These are phyloP conservation scores for Agrypnus murinus DNA, from an alignment of 2,888 invertebrate species.

Conservation along the genomic window DNA sequence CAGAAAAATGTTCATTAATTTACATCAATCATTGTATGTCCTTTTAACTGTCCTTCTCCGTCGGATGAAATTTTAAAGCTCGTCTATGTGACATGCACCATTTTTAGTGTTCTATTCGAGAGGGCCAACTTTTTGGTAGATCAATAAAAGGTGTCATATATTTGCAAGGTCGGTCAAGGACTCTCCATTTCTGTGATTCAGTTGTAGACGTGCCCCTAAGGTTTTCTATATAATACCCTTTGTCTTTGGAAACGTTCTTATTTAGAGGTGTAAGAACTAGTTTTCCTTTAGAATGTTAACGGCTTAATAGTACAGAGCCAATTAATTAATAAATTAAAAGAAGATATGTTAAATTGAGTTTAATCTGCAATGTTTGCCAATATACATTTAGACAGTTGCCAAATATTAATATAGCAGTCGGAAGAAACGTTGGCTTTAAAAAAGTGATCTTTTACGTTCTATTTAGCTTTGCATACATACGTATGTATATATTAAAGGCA, in stretches of 20 bases:
- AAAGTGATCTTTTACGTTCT: neutral
- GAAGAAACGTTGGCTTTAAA: neutral
- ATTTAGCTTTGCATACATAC: neutral
- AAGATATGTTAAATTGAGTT: neutral
- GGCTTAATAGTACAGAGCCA: no score
- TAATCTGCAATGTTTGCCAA: slow-evolving; percentile 1
- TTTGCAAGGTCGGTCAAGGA: slow-evolving; percentile 39
- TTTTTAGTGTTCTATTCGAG: slow-evolving; percentile 13
- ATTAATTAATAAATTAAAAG: no score
- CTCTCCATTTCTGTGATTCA: slow-evolving; percentile 14
- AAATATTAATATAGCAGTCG: neutral
- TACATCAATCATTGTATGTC: neutral
- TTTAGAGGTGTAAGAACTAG: no score
- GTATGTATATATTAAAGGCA: no score
- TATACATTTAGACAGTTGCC: neutral
- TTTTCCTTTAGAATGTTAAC: no score
- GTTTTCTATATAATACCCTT: no score
- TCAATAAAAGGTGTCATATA: slow-evolving; percentile 39
- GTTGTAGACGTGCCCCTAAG: no score
- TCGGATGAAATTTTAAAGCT: neutral
- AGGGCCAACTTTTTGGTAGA: slow-evolving; percentile 37
- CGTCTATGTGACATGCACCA: neutral
- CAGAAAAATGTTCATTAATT: neutral
- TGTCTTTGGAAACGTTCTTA: no score
- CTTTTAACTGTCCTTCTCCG: neutral